phyloP scores from a whole-genome alignment of 2,113 vertebrate species.

The Aptenodytes forsteri region DNA sequence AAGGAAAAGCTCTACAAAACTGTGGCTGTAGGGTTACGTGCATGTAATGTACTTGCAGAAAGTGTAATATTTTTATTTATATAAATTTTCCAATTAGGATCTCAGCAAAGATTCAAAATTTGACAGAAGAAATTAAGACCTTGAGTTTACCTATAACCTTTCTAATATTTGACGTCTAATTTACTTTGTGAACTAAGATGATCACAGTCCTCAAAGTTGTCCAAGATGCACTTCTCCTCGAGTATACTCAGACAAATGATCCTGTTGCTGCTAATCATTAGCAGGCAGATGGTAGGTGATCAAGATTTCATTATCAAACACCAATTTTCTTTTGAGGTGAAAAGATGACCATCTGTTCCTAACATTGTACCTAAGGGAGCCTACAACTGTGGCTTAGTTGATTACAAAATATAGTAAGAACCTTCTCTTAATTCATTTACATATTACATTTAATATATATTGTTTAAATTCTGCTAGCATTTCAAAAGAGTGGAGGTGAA shows the following conservation, averaged over 20 bases:
- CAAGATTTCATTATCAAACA: constrained; percentile 67
- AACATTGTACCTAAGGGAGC: neutral
- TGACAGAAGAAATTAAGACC: neutral
- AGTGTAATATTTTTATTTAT: neutral
- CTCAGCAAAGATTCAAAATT: neutral
- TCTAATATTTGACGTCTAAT: neutral
- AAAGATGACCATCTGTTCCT: constrained; percentile 59
- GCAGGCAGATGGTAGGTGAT: constrained; percentile 61
- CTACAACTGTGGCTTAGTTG: neutral
- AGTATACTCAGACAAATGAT: constrained; percentile 25
- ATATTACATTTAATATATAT: neutral
- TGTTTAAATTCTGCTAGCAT: neutral
- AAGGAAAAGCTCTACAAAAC: neutral
- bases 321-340: constrained; percentile 40
- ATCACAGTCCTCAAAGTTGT: neutral
- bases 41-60: neutral
- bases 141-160: neutral
- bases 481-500: neutral
- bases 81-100: neutral
- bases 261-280: constrained; percentile 22
- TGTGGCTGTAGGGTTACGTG: neutral
- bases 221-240: neutral
- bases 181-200: neutral
- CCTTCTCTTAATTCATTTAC: neutral
- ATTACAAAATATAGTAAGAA: neutral